Base-by-base conservation (phyloP, 2,113 vertebrate species). In the Plectropomus leopardus region DNA sequence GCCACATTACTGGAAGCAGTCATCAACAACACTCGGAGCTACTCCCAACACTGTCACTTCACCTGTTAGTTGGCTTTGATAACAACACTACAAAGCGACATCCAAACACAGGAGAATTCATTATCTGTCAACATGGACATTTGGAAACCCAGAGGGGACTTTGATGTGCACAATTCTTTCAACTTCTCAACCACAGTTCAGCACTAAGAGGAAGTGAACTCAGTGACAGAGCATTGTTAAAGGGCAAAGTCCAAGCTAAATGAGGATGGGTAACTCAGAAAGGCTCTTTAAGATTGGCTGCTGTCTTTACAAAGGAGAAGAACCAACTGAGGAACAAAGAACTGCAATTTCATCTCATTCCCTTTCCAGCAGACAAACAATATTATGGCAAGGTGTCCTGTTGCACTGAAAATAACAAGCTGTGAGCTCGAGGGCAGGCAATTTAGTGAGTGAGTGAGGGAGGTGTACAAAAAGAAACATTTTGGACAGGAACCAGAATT, bases 291-390 rank as follows among this genome's bases (percentile, higher is more conserved):
- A 42, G 73, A 51, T 5, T 28, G 74, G n/a, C 15, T 13, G 36
- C 64, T 73, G 58, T 21, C 23, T n/a, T 79, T 47, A 72, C 21
- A 80, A 78, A 82, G 15, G 34, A 80, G 19, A 48, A 47, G 57
- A 67, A 78, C 51, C 40, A 60, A 48, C 80, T 50, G 34, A 58
- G 50, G 47, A 82, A 75, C 48, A 77, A 61, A 77, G 44, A 50
- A 34, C 16, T 21, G 57, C 57, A 77, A 83, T 84, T 86, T 80
- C 60, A 69, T 9, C 34, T 73, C 23, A 60, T 69, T 78, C 65
- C 36, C 54, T 78, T 73, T 36, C 40, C 74, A 55, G 54, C 48
- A 51, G n/a, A 59, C 75, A 50, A 82, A 89, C 58, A 83, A 68
- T 24, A 10, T 40, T 40, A 71, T 51, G 58, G 47, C 23, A 71